Conservation (phyloP, 64 coral and sea anemone species). For the Dendronephthya gigantea region DNA sequence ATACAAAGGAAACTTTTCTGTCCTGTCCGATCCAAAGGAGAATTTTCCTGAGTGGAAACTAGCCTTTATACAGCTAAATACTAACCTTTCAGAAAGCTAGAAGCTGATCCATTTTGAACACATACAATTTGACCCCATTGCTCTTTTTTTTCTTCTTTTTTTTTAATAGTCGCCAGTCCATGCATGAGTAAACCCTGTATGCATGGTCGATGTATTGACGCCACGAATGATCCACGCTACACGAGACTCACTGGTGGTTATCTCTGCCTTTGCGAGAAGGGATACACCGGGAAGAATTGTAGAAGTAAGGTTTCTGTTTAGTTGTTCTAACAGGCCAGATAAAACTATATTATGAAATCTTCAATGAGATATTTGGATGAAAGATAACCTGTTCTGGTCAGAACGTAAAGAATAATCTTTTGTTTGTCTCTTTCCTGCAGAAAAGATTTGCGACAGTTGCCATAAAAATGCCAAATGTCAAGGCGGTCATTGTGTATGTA, state of each 20-base stretch:
- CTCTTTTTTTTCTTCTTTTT: no score
- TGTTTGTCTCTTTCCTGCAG: not conserved
- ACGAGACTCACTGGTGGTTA: not conserved
- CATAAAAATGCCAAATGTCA: not conserved
- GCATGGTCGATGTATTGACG: not conserved
- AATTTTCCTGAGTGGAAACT: no score
- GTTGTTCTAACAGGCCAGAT: not conserved
- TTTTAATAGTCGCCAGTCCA: not conserved
- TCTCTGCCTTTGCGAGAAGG: not conserved
- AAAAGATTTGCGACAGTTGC: not conserved
- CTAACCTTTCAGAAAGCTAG: no score
- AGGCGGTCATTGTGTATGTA: not conserved
- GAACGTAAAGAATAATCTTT: not conserved
- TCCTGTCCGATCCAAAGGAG: no score
- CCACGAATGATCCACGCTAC: not conserved
- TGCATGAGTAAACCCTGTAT: not conserved
- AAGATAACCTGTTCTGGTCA: no score
- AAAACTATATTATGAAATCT: no score
- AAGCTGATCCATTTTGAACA: no score
- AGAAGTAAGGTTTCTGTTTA: not conserved
- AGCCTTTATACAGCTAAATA: no score
- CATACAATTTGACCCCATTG: no score
- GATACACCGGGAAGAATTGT: not conserved
- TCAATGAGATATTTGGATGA: no score
- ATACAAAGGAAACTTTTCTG: no score